Percentiles rank a stretch among this genome's conserved stretches.
phyloP scores from a whole-genome alignment of 2,888 invertebrate genomes.

The Maniola hyperantus region DNA sequence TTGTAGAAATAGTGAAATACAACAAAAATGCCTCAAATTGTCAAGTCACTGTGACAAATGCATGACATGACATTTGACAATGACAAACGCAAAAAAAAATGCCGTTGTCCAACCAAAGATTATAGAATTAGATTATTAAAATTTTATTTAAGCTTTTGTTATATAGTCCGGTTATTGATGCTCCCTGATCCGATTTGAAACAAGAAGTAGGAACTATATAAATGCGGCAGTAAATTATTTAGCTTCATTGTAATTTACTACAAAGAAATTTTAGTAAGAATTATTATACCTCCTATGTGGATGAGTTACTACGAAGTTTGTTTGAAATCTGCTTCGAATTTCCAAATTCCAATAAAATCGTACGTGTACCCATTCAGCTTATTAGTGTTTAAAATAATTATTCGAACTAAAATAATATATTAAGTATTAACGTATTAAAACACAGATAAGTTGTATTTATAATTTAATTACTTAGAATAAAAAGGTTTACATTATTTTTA shows the following conservation, averaged over 20 bases:
- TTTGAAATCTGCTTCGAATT: too few species aligned
- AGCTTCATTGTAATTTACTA: too few species aligned
- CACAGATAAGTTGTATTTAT: background rate
- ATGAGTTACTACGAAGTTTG: too few species aligned
- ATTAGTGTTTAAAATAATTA: too few species aligned
- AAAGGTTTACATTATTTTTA: background rate
- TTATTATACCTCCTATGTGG: too few species aligned
- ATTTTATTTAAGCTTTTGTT: background rate
- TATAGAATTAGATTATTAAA: background rate
- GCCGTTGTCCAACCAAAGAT: background rate
- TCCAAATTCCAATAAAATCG: too few species aligned
- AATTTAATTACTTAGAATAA: background rate
- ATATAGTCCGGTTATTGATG: background rate
- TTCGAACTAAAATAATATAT: too few species aligned
- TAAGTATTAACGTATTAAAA: too few species aligned
- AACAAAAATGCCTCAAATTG: slow-evolving; percentile 15
- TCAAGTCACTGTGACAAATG: slow-evolving; percentile 23
- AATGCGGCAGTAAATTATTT: too few species aligned
- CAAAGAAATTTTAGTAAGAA: too few species aligned
- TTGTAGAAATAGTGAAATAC: background rate
- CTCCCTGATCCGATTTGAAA: background rate
- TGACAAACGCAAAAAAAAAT: background rate
- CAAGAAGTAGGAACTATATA: background rate
- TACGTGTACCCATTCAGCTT: too few species aligned
- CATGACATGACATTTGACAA: too few species aligned